phyloP scores from a whole-genome alignment of 2,113 vertebrate genomes.

The Albula glossodonta region DNA sequence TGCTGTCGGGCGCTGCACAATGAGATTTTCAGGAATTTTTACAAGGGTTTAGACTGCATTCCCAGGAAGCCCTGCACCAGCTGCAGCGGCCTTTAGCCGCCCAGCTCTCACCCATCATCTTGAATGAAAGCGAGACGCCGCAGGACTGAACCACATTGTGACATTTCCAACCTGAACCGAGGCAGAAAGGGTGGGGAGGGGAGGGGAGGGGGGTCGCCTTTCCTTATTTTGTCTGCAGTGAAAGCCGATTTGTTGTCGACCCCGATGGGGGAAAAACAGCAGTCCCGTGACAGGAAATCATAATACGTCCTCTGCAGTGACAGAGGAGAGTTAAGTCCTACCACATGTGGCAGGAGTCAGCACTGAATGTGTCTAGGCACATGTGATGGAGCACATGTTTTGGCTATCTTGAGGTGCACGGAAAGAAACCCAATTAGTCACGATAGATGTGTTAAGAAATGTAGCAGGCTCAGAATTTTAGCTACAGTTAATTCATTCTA shows the following conservation, averaged over 20 bases:
- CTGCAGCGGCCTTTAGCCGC: neutral
- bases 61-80: slow-evolving; percentile 20
- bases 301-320: slow-evolving; percentile 30
- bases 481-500: neutral
- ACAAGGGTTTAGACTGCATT: slow-evolving; percentile 36
- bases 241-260: slow-evolving; percentile 33
- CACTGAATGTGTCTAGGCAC: slow-evolving; percentile 15
- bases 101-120: neutral
- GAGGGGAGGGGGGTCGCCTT: neutral
- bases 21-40: slow-evolving; percentile 41
- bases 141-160: neutral
- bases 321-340: slow-evolving; percentile 29
- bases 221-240: slow-evolving; percentile 17
- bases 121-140: neutral
- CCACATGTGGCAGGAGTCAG: slow-evolving; percentile 14
- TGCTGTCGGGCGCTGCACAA: slow-evolving; percentile 26
- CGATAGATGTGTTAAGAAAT: slow-evolving; percentile 41
- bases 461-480: neutral
- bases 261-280: neutral
- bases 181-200: no score
- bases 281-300: slow-evolving; percentile 15
- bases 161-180: neutral
- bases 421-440: slow-evolving; percentile 60
- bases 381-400: slow-evolving; percentile 63
- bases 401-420: slow-evolving; percentile 59